These are phyloP conservation scores for Malurus melanocephalus DNA, from an alignment of 2,113 vertebrate genomes.

Conservation along the genomic window DNA sequence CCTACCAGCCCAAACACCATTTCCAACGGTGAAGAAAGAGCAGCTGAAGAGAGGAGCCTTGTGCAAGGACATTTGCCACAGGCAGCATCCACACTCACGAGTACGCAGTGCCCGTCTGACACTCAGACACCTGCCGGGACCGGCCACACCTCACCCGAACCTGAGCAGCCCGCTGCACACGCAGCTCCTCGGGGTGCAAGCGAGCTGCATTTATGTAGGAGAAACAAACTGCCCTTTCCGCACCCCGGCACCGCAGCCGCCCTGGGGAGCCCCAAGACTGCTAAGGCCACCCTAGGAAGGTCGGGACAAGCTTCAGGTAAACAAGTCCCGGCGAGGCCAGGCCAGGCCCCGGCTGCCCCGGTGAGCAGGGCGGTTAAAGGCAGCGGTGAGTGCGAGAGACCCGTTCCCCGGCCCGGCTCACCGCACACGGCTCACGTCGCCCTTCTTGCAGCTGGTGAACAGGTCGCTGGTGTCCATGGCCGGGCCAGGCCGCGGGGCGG, in stretches of 20 bases:
- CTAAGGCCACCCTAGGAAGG: not conserved
- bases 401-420: conserved; percentile 55
- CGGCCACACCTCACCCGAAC: too few relatives aligned
- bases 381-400: not conserved
- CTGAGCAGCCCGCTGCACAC: fast-evolving
- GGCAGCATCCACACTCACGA: fast-evolving
- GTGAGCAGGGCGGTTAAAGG: not conserved
- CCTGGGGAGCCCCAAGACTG: not conserved
- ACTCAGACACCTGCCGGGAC: fast-evolving
- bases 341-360: not conserved
- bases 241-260: not conserved
- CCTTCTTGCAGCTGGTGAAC: conserved; percentile 93
- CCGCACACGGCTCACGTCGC: conserved; percentile 92
- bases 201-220: fast-evolving
- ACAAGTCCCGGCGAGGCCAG: not conserved
- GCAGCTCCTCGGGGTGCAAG: fast-evolving
- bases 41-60: too few relatives aligned
- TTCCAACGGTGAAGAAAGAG: fast-evolving
- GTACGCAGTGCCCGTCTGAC: fast-evolving
- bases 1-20: fast-evolving
- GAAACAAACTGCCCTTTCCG: too few relatives aligned
- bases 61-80: not conserved
- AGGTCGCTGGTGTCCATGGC: conserved; percentile 91
- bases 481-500: conserved; percentile 55
- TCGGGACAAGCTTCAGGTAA: not conserved